Base-by-base conservation (phyloP, 92 coral and sea anemone genomes). In the Paramuricea clavata region DNA sequence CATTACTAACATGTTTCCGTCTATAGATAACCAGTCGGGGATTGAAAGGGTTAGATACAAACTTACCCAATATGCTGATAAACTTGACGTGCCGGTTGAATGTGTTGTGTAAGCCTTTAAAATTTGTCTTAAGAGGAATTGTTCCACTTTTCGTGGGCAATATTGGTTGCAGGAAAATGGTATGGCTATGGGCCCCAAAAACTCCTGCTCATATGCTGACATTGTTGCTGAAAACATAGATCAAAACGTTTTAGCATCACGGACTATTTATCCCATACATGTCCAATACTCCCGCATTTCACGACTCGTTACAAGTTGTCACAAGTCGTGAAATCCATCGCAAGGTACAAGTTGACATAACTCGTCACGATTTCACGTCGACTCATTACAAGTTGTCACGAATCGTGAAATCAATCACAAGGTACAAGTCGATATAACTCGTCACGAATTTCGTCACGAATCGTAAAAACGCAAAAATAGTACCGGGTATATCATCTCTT, bases 1-100 rank as follows among this genome's bases (percentile, higher is more conserved):
- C 35, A 39, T 74, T 26, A 74, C 11, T 42, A 74, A 74, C 49
- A 36, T 74, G 80, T 74, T 74, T 74, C 80, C 80, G 26, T 74
- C 80, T 1, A 74, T 74, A 17, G 61, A 52, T 21, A 52, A 52
- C 26, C 23, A 56, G 2, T 17, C 23, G 6, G 64, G 64, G 1
- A n/a, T 56, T 0, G 64, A 56, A 16, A n/a, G 64, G 26, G 64
- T 56, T 1, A 13, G 64, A 4, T 1, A 4, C 15, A 56, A 56
- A 23, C 26, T 56, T 3, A 2, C 0, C 0, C 25, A 4, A 16
- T 4, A 4, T 4, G 64, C 2, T 0, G 23, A 56, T 56, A 5
- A 16, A 4, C 1, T 56, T 5, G 64, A 56, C 5, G 73, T 65
- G 16, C 73, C 73, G 33, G 41, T 65, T 12, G 73, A 65, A 12